Evolutionary conservation across 2,888 invertebrate genomes (phyloP), one percentile per base, ranked within the genome.

Genomic region (Eristalis pertinax): DNA sequence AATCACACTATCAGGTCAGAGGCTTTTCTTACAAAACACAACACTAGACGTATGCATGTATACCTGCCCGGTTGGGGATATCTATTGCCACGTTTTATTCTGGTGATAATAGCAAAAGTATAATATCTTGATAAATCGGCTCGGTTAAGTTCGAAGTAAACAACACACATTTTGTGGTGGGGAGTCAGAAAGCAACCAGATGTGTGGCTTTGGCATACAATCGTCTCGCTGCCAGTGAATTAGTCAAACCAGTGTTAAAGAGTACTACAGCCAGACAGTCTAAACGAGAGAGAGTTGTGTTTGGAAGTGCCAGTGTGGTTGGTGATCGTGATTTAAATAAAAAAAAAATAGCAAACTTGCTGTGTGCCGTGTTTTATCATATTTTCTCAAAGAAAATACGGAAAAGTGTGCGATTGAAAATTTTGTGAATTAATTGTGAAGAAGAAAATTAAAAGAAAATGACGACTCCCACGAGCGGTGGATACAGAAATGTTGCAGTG

Each of bases 111-210:
- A 74, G 56, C 43, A 63, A 72, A 32, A 67, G 32, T 50, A 50
- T 50, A 19, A 67, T 81, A 86, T 75, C 75, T 78, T 65, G 43
- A 62, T 43, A 70, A 75, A 86, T 65, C 78, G 72, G 65, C 82
- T 78, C 73, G 69, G 50, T 77, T 80, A 13, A 76, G 82, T 35
- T 79, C 75, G 65, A 72, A 67, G 70, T 83, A 86, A 73, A 78
- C 78, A 86, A 75, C 78, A 75, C 74, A 19, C 50, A 8, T 7
- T 32, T 78, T 78, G 78, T 63, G 65, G 82, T 75, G 78, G 78
- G 67, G 75, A 32, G 50, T 38, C 19, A 19, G 19, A 50, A 50
- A 8, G 50, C 50, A 50, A 19, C 19, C 50, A 50, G 50, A 50
- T 50, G 50, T 50, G 19, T 19, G 50, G 19, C 50, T 50, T 50